Evolutionary conservation across 2,888 invertebrate genomes (phyloP), one percentile per base, ranked within the genome.

Genomic region (Celastrina argiolus): DNA sequence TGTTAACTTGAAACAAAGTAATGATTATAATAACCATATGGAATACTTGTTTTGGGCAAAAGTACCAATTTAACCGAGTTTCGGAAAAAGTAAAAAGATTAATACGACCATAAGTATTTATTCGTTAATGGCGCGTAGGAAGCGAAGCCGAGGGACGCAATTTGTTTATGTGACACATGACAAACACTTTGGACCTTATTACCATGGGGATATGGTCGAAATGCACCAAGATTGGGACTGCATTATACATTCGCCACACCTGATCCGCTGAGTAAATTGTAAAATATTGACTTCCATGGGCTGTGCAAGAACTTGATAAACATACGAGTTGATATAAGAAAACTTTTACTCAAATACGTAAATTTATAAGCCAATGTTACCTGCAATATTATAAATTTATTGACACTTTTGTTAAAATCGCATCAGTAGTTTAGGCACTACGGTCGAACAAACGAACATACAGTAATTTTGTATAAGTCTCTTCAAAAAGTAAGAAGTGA

Each of bases 221-320:
- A 2, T 45, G 2, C 14, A 26, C 4, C 22, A 0, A 1, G 3
- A 2, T 26, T 22, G 1, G 51, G 51, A 14, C 39, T 22, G 22
- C 61, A 61, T 61, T 61, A 61, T 22, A 61, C 61, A 61, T 61
- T 61, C 18, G 39, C 36, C 61, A 61, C 61, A 61, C 61, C 61
- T 39, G 34, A 22, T 61, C 59, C 22, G 22, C 22, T 14, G 36
- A 36, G 14, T 22, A 39, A 61, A 61, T 39, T 61, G 61, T 61
- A 36, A 61, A 61, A 61, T 61, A 61, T 61, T 34, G 22, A 22
- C 22, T 26, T 12, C 22, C 10, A 22, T 45, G 18, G 45, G 7
- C 31, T n/a, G n/a, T n/a, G 42, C 45, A 45, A 51, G 22, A 51
- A 51, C 16, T 45, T 45, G 16, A 51, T 51, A 22, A 51, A 51